A percentile compares a stretch with the other conserved stretches of the same genome.
Evolutionary conservation across 35 echinoderm and acorn worm genomes (phyloP).

Genomic region (Apostichopus californicus): DNA sequence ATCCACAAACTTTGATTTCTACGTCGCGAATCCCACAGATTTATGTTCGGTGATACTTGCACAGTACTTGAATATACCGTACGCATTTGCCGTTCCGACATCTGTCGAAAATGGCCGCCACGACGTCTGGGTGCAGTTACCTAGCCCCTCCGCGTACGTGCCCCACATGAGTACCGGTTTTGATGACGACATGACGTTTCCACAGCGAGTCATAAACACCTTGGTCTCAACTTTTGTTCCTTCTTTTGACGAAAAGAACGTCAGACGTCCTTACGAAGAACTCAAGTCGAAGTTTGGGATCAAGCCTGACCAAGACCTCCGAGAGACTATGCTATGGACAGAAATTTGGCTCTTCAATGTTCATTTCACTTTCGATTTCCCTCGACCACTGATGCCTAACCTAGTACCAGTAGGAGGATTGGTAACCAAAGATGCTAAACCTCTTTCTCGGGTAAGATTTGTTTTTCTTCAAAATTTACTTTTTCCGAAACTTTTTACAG

Average conservation of each 20-base stretch:
- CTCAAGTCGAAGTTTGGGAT: constrained; percentile 46
- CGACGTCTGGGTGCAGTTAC: constrained; percentile 35
- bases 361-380: constrained; percentile 50
- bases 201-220: constrained; percentile 19
- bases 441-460: constrained; percentile 38
- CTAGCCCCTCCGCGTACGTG: constrained; percentile 40
- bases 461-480: not conserved
- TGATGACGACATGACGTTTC: constrained; percentile 45
- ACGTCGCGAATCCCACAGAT: constrained; percentile 34
- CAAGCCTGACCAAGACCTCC: not conserved
- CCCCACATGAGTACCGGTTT: constrained; percentile 44
- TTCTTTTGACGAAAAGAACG: not conserved
- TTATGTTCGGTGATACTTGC: constrained; percentile 49
- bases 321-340: not conserved
- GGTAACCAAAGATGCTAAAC: constrained; percentile 6
- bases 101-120: constrained; percentile 29
- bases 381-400: constrained; percentile 54
- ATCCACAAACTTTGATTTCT: constrained; percentile 34
- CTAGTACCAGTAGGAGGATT: constrained; percentile 29
- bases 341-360: constrained; percentile 54
- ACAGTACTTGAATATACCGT: constrained; percentile 30
- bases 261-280: constrained; percentile 30
- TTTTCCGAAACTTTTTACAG: no score
- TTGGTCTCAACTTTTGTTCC: constrained; percentile 22
- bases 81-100: constrained; percentile 32